phyloP scores from a whole-genome alignment of 2,888 invertebrate species.

The Xylota sylvarum region DNA sequence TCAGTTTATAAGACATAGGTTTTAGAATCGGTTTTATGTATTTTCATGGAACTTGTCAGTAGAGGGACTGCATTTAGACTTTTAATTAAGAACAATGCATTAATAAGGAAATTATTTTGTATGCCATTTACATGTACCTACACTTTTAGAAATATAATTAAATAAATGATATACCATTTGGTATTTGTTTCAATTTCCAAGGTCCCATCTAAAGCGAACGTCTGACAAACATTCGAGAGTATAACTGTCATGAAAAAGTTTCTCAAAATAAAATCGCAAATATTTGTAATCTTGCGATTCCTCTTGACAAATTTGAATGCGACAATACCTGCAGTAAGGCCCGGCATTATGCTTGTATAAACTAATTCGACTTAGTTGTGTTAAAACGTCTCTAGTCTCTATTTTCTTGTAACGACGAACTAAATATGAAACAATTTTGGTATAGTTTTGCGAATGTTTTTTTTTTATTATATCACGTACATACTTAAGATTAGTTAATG shows the following conservation, averaged over 20 bases:
- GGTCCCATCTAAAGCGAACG: too few relatives aligned
- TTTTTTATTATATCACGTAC: slow-evolving; percentile 77
- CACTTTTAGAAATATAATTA: neutral
- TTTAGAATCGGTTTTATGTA: slow-evolving; percentile 6
- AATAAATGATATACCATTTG: neutral
- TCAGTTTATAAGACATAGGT: neutral
- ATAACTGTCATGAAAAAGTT: too few relatives aligned
- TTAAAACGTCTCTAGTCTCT: too few relatives aligned
- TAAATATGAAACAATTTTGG: neutral
- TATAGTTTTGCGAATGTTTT: slow-evolving; percentile 77
- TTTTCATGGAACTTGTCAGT: neutral
- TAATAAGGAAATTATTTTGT: slow-evolving; percentile 5
- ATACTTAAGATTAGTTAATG: slow-evolving; percentile 73
- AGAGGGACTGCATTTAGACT: neutral
- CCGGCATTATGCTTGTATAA: too few relatives aligned
- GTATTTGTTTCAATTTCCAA: too few relatives aligned
- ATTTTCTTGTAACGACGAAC: neutral
- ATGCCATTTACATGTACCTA: neutral
- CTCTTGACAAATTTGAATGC: too few relatives aligned
- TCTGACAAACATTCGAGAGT: too few relatives aligned
- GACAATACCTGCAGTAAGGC: too few relatives aligned
- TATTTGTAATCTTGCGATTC: too few relatives aligned
- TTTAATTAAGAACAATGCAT: neutral
- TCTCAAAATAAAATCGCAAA: too few relatives aligned
- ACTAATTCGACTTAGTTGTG: too few relatives aligned